Percentiles rank a stretch among this genome's conserved stretches.
Evolutionary conservation across 2,888 invertebrate genomes (phyloP).

Genomic region (Epirrhoe alternata): DNA sequence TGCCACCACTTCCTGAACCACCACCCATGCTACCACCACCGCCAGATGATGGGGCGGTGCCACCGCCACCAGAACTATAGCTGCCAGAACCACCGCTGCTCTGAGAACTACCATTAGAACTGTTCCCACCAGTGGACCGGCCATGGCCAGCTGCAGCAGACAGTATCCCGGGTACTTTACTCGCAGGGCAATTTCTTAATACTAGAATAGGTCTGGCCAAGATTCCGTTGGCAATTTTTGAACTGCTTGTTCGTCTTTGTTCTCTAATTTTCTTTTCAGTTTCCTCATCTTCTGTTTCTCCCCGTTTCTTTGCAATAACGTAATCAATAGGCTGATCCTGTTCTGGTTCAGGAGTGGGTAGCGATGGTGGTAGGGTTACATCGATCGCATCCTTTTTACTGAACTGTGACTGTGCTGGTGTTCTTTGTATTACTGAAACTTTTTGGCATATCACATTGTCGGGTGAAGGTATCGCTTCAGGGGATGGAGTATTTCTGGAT

Average conservation of each 20-base stretch:
- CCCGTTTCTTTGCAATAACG: constrained; percentile 92
- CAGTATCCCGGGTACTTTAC: constrained; percentile 87
- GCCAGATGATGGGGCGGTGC: constrained; percentile 85
- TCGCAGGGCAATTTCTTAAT: constrained; percentile 82
- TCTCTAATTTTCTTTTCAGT: constrained; percentile 88
- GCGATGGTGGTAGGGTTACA: constrained; percentile 79
- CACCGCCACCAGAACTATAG: constrained; percentile 83
- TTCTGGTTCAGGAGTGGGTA: constrained; percentile 86
- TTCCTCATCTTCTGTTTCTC: constrained; percentile 88
- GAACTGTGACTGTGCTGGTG: constrained; percentile 86
- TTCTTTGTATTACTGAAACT: constrained; percentile 93
- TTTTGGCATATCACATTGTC: constrained; percentile 88
- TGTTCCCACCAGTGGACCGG: constrained; percentile 86
- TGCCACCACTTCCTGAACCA: constrained; percentile 91
- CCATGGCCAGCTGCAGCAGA: constrained; percentile 93
- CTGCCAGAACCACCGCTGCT: constrained; percentile 79
- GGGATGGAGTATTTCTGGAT: constrained; percentile 77
- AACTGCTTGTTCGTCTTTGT: constrained; percentile 88
- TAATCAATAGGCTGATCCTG: constrained; percentile 96
- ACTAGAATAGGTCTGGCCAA: constrained; percentile 82
- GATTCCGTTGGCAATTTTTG: constrained; percentile 86
- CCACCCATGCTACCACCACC: constrained; percentile 87
- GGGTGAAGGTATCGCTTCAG: constrained; percentile 86
- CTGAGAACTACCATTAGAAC: constrained; percentile 82
- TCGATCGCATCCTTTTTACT: constrained; percentile 79